These are phyloP conservation scores for Leptodactylus fuscus DNA, from an alignment of 2,113 vertebrate species.

Conservation along the genomic window DNA sequence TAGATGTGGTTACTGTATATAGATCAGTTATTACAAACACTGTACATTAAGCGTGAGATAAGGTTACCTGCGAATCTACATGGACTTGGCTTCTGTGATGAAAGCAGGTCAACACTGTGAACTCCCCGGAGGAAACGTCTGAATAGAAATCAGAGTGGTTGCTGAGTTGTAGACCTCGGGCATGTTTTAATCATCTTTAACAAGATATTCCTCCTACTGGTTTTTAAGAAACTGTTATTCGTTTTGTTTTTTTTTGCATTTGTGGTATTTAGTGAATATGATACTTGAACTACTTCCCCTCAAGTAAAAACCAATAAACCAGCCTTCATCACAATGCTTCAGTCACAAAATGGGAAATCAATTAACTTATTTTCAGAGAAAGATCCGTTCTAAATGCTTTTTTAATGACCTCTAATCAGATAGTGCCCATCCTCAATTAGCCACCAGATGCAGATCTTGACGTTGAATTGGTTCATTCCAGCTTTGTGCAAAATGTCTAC, in stretches of 20 bases:
- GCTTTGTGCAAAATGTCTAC: constrained; percentile 5
- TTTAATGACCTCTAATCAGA: constrained; percentile 63
- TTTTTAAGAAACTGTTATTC: constrained; percentile 62
- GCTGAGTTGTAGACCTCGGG: constrained; percentile 72
- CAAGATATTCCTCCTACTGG: constrained; percentile 64
- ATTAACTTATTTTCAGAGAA: constrained; percentile 68
- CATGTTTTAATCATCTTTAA: constrained; percentile 68
- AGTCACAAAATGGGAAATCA: constrained; percentile 67
- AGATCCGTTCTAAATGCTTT: constrained; percentile 68
- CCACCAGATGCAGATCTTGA: constrained; percentile 52
- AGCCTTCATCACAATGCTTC: constrained; percentile 62
- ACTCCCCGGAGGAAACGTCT: constrained; percentile 74
- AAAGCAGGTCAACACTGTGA: constrained; percentile 81
- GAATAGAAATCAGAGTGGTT: constrained; percentile 75
- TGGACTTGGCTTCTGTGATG: constrained; percentile 78
- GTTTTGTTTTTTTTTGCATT: constrained; percentile 31
- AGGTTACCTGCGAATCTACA: constrained; percentile 78
- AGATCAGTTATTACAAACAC: constrained; percentile 36
- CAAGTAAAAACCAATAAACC: constrained; percentile 65
- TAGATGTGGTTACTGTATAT: neutral
- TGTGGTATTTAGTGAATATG: constrained; percentile 57
- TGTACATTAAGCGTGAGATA: constrained; percentile 71
- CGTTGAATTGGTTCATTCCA: constrained; percentile 46
- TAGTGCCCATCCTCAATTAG: constrained; percentile 55
- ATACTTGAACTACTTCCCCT: constrained; percentile 60